Evolutionary conservation across 2,888 invertebrate species (phyloP).

Genomic region (Eucriotettix oculatus): DNA sequence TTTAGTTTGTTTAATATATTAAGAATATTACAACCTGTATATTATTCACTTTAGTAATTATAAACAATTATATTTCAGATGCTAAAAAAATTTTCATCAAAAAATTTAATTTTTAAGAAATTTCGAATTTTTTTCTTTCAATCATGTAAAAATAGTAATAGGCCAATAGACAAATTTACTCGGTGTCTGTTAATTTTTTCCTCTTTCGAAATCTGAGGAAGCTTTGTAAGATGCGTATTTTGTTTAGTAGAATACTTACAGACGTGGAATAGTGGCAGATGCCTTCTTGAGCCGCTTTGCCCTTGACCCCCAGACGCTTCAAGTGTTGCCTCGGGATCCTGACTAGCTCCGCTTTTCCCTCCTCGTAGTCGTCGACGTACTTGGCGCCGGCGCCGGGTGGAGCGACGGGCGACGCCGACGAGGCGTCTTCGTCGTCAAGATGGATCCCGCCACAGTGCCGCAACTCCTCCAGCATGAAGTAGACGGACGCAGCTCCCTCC

Average conservation of each 20-base stretch:
- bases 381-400: conserved; percentile 26
- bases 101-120: too few relatives aligned
- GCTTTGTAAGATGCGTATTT: too few relatives aligned
- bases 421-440: conserved; percentile 20
- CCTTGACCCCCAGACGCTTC: conserved; percentile 71
- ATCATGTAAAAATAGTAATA: too few relatives aligned
- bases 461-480: conserved; percentile 75
- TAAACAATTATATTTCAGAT: too few relatives aligned
- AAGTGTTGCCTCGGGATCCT: conserved; percentile 65
- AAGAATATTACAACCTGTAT: too few relatives aligned
- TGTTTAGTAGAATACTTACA: conserved; percentile 45
- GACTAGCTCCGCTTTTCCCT: conserved; percentile 63
- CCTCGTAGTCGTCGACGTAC: conserved; percentile 64
- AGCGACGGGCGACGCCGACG: background rate
- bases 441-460: conserved; percentile 9
- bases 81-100: too few relatives aligned
- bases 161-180: too few relatives aligned
- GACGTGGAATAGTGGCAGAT: conserved; percentile 83
- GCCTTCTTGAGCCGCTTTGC: conserved; percentile 43
- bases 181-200: too few relatives aligned
- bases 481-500: conserved; percentile 86
- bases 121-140: too few relatives aligned
- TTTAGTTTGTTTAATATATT: too few relatives aligned
- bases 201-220: too few relatives aligned
- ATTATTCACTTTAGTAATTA: too few relatives aligned